These are phyloP conservation scores for Cistogaster globosa DNA, from an alignment of 2,888 invertebrate species.

Conservation along the genomic window DNA sequence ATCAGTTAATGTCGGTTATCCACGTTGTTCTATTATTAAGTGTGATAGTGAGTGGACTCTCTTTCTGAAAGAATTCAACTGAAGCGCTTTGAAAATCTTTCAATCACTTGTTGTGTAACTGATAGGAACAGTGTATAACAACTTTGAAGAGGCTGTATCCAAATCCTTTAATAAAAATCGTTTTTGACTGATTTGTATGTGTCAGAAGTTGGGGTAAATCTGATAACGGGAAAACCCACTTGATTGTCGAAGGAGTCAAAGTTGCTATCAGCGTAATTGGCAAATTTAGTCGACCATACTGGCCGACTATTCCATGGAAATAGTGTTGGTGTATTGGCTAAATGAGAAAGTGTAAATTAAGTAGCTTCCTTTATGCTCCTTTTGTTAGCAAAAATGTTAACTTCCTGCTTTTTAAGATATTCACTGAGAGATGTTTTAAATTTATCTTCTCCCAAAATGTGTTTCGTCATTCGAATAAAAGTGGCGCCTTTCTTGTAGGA, in stretches of 20 bases:
- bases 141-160: constrained; percentile 71
- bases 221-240: constrained; percentile 87
- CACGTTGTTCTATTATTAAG: constrained; percentile 72
- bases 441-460: constrained; percentile 84
- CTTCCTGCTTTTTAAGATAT: constrained; percentile 84
- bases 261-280: constrained; percentile 76
- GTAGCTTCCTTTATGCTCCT: neutral
- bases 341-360: neutral
- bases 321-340: constrained; percentile 79
- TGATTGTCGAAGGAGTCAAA: constrained; percentile 86
- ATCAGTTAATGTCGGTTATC: too few relatives aligned
- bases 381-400: neutral
- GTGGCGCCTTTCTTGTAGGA: constrained; percentile 88
- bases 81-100: constrained; percentile 75
- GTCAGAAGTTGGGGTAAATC: constrained; percentile 80
- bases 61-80: constrained; percentile 76
- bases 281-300: constrained; percentile 76
- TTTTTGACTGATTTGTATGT: constrained; percentile 76
- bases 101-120: constrained; percentile 77
- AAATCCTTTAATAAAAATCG: constrained; percentile 77
- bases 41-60: neutral
- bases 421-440: constrained; percentile 85
- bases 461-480: constrained; percentile 88
- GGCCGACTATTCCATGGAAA: constrained; percentile 84
- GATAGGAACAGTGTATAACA: constrained; percentile 79